phyloP scores from a whole-genome alignment of 2,888 invertebrate species.

The Microctonus brassicae region DNA sequence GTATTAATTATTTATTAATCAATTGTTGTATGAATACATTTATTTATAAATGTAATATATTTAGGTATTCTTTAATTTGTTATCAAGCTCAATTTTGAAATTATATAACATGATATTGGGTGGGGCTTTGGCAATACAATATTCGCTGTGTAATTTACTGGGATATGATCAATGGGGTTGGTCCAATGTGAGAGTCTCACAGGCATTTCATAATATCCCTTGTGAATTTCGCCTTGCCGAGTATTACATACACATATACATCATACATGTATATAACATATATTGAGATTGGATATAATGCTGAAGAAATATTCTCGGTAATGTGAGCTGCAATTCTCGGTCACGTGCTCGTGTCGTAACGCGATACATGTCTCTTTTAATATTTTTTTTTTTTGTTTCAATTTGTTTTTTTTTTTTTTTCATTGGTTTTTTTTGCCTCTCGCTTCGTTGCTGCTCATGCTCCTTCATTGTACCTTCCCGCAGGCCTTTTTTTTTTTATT shows the following conservation, averaged over 20 bases:
- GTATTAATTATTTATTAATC: no score
- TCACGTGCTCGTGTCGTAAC: constrained; percentile 30
- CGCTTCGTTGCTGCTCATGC: not conserved
- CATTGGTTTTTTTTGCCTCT: not conserved
- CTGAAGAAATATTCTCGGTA: constrained; percentile 1
- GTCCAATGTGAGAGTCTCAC: not conserved
- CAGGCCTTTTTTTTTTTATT: not conserved
- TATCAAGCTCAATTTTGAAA: not conserved
- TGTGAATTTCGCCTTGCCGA: not conserved
- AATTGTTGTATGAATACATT: no score
- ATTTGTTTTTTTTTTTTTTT: not conserved
- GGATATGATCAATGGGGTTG: not conserved
- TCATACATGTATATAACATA: not conserved
- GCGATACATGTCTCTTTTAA: constrained; percentile 19
- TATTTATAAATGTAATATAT: no score
- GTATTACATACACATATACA: not conserved
- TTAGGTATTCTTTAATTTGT: not conserved
- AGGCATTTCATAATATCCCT: not conserved
- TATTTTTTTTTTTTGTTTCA: constrained; percentile 3
- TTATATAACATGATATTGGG: not conserved
- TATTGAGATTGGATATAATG: constrained; percentile 15
- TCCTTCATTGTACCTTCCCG: not conserved
- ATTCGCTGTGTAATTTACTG: not conserved
- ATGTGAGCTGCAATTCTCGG: constrained; percentile 24
- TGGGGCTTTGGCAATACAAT: not conserved